Percentiles rank a stretch among this genome's conserved stretches.
Evolutionary conservation across 1,140 invertebrate species (phyloP).

Genomic region (Pogonognathellus flavescens): DNA sequence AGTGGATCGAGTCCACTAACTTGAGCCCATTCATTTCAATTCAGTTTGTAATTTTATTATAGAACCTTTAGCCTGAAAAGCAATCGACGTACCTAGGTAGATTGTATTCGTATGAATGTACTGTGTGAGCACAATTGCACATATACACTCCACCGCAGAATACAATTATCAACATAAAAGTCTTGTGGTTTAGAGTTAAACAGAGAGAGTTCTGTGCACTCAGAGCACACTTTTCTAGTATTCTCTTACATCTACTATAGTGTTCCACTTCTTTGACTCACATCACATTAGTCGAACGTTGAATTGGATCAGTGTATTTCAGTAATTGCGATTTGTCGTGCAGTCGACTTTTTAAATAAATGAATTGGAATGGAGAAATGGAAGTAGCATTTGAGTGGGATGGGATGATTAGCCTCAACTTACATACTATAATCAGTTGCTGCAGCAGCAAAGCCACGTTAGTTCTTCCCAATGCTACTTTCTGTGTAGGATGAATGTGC

Average conservation of each 20-base stretch:
- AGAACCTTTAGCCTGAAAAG: too few species aligned
- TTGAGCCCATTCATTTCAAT: neutral
- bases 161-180: too few species aligned
- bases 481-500: neutral
- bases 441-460: neutral
- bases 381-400: constrained; percentile 25
- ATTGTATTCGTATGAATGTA: too few species aligned
- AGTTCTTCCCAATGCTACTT: neutral
- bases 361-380: constrained; percentile 47
- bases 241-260: neutral
- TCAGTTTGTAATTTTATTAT: too few species aligned
- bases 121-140: too few species aligned
- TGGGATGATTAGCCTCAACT: constrained; percentile 25
- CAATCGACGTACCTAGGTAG: too few species aligned
- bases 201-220: too few species aligned
- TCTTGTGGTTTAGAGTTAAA: too few species aligned
- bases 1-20: neutral
- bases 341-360: constrained; percentile 53
- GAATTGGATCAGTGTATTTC: constrained; percentile 44
- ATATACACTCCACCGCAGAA: too few species aligned
- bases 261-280: neutral
- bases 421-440: neutral
- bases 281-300: constrained; percentile 22
- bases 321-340: constrained; percentile 65
- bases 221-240: neutral